Conservation (phyloP, 2,888 invertebrate species). For the Protophormia terraenovae region DNA sequence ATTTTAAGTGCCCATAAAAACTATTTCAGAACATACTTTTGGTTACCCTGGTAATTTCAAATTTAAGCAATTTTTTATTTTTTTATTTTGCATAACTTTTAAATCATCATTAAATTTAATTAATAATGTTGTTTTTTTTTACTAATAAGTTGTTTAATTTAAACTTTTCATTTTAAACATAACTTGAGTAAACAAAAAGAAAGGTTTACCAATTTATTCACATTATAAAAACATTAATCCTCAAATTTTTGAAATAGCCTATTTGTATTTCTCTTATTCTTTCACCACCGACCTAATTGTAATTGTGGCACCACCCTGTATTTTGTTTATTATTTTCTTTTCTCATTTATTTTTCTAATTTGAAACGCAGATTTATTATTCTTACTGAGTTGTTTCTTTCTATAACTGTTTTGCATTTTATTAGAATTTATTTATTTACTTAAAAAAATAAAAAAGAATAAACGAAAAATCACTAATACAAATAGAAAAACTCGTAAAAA, state of each 20-base stretch:
- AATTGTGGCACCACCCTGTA: neutral
- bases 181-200: too few species aligned
- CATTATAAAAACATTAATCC: too few species aligned
- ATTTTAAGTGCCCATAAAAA: too few species aligned
- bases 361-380: conserved; percentile 33
- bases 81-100: too few species aligned
- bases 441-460: neutral
- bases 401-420: conserved; percentile 28
- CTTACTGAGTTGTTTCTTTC: neutral
- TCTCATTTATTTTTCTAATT: neutral
- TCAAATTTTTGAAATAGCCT: neutral
- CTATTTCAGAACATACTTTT: too few species aligned
- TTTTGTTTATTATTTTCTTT: neutral
- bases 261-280: neutral
- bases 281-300: neutral
- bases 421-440: conserved; percentile 34
- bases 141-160: too few species aligned
- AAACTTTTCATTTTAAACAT: too few species aligned
- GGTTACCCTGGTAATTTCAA: too few species aligned
- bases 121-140: too few species aligned
- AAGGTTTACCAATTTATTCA: too few species aligned
- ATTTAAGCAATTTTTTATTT: too few species aligned
- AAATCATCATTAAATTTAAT: too few species aligned
- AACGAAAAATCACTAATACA: neutral
- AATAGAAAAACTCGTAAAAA: neutral